A percentile compares a stretch with the other conserved stretches of the same genome.
Conservation (phyloP, 1,140 invertebrate genomes). For the Tyrophagus putrescentiae region DNA sequence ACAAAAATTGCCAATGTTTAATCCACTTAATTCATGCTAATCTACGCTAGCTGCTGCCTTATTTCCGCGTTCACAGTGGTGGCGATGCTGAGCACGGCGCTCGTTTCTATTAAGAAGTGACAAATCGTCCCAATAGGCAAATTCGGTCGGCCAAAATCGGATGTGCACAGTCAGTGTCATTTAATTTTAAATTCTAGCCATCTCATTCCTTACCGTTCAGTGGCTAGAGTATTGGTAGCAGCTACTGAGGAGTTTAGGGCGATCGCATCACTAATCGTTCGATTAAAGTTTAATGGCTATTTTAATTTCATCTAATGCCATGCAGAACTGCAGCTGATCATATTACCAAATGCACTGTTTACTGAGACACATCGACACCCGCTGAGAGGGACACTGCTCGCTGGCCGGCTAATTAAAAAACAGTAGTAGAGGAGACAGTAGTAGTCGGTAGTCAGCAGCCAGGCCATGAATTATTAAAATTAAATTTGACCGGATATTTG, state of each 20-base stretch:
- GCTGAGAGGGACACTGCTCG: not conserved
- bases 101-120: conserved; percentile 5
- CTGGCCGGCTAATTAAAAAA: not conserved
- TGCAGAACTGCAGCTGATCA: not conserved
- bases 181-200: no score
- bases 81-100: no score
- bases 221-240: no score
- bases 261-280: no score
- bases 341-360: no score
- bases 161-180: not conserved
- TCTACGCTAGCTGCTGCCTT: not conserved
- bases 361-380: not conserved
- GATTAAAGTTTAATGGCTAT: conserved; percentile 5
- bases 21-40: conserved; percentile 1
- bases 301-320: conserved; percentile 4
- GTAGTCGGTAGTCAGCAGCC: no score
- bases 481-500: conserved; percentile 16
- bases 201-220: no score
- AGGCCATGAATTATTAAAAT: conserved; percentile 15
- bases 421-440: no score
- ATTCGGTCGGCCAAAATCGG: not conserved
- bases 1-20: no score
- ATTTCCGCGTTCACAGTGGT: not conserved
- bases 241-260: no score
- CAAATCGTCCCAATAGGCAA: not conserved